Conservation (phyloP, 2,888 invertebrate species). For the Hartigia nigra region DNA sequence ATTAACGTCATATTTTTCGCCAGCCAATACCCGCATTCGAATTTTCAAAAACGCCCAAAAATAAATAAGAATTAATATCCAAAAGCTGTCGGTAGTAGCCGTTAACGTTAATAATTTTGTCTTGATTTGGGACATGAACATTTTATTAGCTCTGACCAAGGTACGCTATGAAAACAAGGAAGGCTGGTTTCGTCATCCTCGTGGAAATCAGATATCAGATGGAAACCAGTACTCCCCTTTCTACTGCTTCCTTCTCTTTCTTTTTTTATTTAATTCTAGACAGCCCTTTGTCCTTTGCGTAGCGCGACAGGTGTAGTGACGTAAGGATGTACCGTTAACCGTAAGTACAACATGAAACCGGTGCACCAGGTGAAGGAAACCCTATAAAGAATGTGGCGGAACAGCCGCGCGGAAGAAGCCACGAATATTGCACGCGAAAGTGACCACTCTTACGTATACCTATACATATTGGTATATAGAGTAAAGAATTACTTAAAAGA, state of each 20-base stretch:
- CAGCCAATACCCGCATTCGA: not conserved
- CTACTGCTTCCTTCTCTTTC: constrained; percentile 23
- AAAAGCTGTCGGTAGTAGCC: not conserved
- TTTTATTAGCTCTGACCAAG: not conserved
- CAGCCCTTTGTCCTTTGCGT: constrained; percentile 50
- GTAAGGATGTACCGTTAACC: constrained; percentile 55
- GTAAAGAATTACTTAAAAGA: not conserved
- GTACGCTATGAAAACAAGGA: not conserved
- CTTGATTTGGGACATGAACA: not conserved
- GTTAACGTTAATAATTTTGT: not conserved
- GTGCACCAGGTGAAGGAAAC: constrained; percentile 44
- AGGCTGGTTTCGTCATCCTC: constrained; percentile 32
- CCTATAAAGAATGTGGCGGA: constrained; percentile 41
- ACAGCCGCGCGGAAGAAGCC: constrained; percentile 8
- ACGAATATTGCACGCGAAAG: constrained; percentile 34
- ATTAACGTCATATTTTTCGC: not conserved
- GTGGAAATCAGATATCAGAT: constrained; percentile 55
- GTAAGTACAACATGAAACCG: constrained; percentile 14
- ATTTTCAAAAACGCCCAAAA: not conserved
- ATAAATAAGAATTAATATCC: not conserved
- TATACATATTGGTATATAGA: not conserved
- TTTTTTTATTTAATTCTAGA: constrained; percentile 15
- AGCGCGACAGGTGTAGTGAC: constrained; percentile 60
- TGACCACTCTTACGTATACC: constrained; percentile 19
- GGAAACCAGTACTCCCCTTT: constrained; percentile 22